phyloP scores from a whole-genome alignment of 2,113 vertebrate genomes.

The Podarcis raffonei region DNA sequence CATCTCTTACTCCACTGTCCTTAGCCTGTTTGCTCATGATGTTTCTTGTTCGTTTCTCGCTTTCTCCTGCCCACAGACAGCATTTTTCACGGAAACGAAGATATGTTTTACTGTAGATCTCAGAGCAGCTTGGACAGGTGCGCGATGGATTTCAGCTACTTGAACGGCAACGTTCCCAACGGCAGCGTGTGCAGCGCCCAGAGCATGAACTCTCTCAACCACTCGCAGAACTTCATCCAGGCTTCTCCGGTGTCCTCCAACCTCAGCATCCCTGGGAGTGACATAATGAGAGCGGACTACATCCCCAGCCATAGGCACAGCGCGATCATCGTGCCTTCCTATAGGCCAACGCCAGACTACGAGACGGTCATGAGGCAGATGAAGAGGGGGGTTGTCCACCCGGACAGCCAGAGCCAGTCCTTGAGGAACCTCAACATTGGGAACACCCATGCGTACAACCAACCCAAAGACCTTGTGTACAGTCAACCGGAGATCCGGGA shows the following conservation, averaged over 20 bases:
- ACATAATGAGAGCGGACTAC: conserved; percentile 92
- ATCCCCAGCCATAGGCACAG: conserved; percentile 95
- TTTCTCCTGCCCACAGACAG: conserved; percentile 80
- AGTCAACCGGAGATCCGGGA: conserved; percentile 96
- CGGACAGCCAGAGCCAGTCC: conserved; percentile 92
- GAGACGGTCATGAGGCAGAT: conserved; percentile 94
- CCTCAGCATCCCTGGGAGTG: conserved; percentile 91
- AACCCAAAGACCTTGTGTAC: conserved; percentile 91
- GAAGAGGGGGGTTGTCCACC: conserved; percentile 83
- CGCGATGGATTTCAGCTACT: conserved; percentile 81
- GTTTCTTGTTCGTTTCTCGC: conserved; percentile 16
- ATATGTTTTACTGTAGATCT: conserved; percentile 87
- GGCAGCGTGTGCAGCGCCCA: conserved; percentile 95
- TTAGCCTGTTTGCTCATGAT: conserved; percentile 7
- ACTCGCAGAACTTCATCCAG: conserved; percentile 90
- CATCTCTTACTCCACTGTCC: background rate
- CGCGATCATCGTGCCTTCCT: conserved; percentile 94
- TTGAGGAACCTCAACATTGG: conserved; percentile 94
- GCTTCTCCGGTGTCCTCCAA: conserved; percentile 94
- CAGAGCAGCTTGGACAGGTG: conserved; percentile 91
- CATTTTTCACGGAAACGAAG: conserved; percentile 94
- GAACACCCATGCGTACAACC: conserved; percentile 89
- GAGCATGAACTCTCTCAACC: conserved; percentile 92
- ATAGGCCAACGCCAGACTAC: conserved; percentile 94
- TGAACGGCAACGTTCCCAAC: conserved; percentile 90